These are phyloP conservation scores for Delichon dasypus DNA, from an alignment of 2,797 vertebrate species.

Conservation along the genomic window DNA sequence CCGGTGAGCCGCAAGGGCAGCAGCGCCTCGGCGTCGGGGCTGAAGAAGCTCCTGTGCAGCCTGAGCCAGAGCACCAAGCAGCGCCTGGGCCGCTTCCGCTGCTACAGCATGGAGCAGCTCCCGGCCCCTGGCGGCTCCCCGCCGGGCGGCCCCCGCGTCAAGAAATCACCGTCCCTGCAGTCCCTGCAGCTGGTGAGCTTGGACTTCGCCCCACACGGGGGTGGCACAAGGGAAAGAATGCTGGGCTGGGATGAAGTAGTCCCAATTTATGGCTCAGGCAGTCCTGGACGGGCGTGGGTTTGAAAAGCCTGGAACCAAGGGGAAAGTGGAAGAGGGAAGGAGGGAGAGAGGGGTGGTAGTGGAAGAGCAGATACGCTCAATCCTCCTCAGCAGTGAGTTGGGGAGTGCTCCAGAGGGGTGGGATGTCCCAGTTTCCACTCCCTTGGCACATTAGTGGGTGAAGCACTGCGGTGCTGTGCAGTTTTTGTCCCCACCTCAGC, in stretches of 20 bases:
- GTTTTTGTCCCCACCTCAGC: neutral
- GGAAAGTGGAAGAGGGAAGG: neutral
- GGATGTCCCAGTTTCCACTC: neutral
- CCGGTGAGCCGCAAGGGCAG: conserved; percentile 32
- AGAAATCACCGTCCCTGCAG: conserved; percentile 75
- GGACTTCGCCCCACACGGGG: accelerated
- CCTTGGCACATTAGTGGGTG: accelerated
- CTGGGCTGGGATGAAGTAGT: neutral
- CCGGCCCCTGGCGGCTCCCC: accelerated
- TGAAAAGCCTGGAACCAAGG: neutral
- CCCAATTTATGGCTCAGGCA: accelerated
- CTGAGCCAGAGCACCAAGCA: conserved; percentile 74
- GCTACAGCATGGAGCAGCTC: conserved; percentile 79
- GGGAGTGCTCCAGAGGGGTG: accelerated
- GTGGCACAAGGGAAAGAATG: too few species aligned
- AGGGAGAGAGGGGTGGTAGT: too few species aligned
- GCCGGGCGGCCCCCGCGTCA: neutral
- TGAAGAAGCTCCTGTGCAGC: conserved; percentile 75
- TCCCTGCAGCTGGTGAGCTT: conserved; percentile 72
- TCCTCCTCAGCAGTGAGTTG: accelerated
- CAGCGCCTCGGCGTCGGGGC: conserved; percentile 25
- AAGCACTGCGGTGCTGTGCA: accelerated
- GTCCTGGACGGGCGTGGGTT: accelerated
- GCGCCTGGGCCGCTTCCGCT: conserved; percentile 71
- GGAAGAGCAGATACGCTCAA: neutral